Evolutionary conservation across 2,888 invertebrate genomes (phyloP).

Genomic region (Mayetiola destructor): DNA sequence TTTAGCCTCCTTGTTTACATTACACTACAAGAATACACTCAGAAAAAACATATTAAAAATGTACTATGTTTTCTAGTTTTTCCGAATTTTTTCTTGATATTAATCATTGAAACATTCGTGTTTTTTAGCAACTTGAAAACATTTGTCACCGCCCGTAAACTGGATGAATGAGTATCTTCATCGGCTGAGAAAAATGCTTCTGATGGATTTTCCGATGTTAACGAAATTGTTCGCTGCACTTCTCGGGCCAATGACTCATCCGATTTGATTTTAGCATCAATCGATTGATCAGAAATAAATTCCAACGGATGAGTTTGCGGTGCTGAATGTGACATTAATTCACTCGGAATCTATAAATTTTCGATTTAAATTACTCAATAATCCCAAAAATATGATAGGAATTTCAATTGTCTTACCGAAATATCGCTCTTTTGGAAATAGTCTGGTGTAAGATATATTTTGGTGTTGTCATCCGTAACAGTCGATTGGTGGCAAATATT

Average conservation of each 20-base stretch:
- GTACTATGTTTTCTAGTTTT: too few relatives aligned
- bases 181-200: slow-evolving; percentile 90
- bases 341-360: slow-evolving; percentile 29
- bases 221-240: slow-evolving; percentile 64
- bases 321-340: slow-evolving; percentile 34
- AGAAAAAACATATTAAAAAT: too few relatives aligned
- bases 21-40: too few relatives aligned
- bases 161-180: slow-evolving; percentile 49
- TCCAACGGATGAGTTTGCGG: slow-evolving; percentile 34
- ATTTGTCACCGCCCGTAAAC: slow-evolving; percentile 23
- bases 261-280: slow-evolving; percentile 21
- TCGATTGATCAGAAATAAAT: slow-evolving; percentile 34
- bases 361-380: neutral
- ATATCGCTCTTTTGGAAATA: slow-evolving; percentile 13
- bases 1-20: too few relatives aligned
- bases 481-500: slow-evolving; percentile 15
- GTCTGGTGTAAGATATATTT: slow-evolving; percentile 53
- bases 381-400: neutral
- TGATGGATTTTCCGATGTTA: slow-evolving; percentile 79
- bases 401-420: slow-evolving; percentile 6
- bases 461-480: slow-evolving; percentile 42
- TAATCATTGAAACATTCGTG: too few relatives aligned
- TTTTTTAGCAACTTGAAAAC: too few relatives aligned
- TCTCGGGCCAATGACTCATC: slow-evolving; percentile 30
- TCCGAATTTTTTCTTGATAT: too few relatives aligned